Percentiles rank a stretch among this genome's conserved stretches.
Evolutionary conservation across 53 echinoderm and acorn worm species (phyloP).

Genomic region (Paracentrotus lividus): DNA sequence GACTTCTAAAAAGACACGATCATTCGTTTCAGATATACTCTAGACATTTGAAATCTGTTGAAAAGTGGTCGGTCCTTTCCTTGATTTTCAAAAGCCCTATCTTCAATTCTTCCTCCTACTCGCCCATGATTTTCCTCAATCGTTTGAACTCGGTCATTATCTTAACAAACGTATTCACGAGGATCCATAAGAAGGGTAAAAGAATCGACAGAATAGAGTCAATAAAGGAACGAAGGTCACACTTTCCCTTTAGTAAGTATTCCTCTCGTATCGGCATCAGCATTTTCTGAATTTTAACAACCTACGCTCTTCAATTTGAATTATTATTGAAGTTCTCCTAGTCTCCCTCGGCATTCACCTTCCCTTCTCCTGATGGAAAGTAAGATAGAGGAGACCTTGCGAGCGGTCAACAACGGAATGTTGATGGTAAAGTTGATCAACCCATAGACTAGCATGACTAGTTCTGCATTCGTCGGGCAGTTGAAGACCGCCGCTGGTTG

Average conservation of each 20-base stretch:
- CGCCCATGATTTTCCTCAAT: not conserved
- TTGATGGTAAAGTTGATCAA: not conserved
- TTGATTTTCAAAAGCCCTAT: not conserved
- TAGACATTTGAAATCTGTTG: not conserved
- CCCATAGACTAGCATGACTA: too few species aligned
- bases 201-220: not conserved
- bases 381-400: not conserved
- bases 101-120: not conserved
- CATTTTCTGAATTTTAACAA: too few species aligned
- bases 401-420: not conserved
- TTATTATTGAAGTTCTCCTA: not conserved
- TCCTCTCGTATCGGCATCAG: not conserved
- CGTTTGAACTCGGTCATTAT: not conserved
- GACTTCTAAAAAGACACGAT: not conserved
- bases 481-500: not conserved
- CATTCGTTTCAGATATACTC: not conserved
- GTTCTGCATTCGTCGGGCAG: not conserved
- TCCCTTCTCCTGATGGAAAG: not conserved
- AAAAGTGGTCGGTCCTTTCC: not conserved
- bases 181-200: not conserved
- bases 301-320: conserved; percentile 9
- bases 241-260: not conserved
- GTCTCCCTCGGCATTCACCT: conserved; percentile 7
- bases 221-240: not conserved
- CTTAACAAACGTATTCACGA: not conserved